Evolutionary conservation across 2,888 invertebrate genomes (phyloP).

Genomic region (Microchrysa polita): DNA sequence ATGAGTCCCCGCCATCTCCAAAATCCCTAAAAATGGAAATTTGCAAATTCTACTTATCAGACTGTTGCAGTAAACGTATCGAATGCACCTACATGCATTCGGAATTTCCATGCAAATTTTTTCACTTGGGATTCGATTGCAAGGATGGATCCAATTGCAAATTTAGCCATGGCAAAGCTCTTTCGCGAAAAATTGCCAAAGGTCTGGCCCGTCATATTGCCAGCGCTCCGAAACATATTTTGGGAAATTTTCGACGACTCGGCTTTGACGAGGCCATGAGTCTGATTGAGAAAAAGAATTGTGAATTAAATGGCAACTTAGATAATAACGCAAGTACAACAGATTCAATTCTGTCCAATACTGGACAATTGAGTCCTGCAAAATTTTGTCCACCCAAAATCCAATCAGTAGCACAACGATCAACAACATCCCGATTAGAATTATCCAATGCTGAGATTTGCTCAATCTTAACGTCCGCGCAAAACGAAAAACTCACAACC

Average conservation of each 20-base stretch:
- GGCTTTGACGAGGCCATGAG: slow-evolving; percentile 32
- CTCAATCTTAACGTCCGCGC: slow-evolving; percentile 27
- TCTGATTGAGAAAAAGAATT: slow-evolving; percentile 27
- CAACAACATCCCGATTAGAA: background rate
- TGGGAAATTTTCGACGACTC: slow-evolving; percentile 44
- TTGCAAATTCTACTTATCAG: slow-evolving; percentile 46
- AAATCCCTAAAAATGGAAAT: slow-evolving; percentile 46
- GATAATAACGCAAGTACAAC: background rate
- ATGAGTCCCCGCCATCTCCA: too few relatives aligned
- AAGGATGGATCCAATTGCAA: slow-evolving; percentile 41
- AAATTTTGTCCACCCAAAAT: background rate
- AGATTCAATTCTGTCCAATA: background rate
- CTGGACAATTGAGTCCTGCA: slow-evolving; percentile 2
- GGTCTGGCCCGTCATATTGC: slow-evolving; percentile 44
- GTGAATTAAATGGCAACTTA: background rate
- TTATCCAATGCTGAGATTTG: slow-evolving; percentile 14
- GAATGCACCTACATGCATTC: slow-evolving; percentile 46
- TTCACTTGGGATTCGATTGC: slow-evolving; percentile 44
- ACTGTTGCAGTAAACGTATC: slow-evolving; percentile 40
- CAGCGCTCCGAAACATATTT: slow-evolving; percentile 44
- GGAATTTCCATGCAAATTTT: slow-evolving; percentile 48
- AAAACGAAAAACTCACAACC: slow-evolving; percentile 25
- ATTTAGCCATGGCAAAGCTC: slow-evolving; percentile 45
- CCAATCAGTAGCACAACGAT: background rate
- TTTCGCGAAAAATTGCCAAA: slow-evolving; percentile 40